Evolutionary conservation across 2,797 vertebrate species (phyloP).

Genomic region (Sebastes trivittatus): DNA sequence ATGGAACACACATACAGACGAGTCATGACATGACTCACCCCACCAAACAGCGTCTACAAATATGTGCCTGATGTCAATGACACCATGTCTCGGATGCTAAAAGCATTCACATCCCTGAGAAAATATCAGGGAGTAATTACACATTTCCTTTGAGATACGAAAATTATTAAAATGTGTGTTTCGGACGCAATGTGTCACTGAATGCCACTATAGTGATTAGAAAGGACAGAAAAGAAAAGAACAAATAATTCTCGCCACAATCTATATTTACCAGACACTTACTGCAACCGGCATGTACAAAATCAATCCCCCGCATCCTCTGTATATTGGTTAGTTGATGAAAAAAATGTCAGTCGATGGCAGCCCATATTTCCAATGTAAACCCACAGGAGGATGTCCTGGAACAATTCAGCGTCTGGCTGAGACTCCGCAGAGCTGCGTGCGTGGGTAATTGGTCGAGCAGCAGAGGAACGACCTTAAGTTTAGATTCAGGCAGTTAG

Average conservation of each 20-base stretch:
- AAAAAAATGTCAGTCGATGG: constrained; percentile 72
- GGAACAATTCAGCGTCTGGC: constrained; percentile 73
- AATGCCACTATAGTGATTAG: constrained; percentile 15
- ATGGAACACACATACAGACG: constrained; percentile 64
- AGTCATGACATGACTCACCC: constrained; percentile 73
- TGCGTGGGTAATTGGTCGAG: constrained; percentile 75
- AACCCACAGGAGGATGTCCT: constrained; percentile 79
- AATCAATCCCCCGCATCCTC: constrained; percentile 43
- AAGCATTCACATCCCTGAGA: constrained; percentile 66
- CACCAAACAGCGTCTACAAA: constrained; percentile 60
- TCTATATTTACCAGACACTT: constrained; percentile 44
- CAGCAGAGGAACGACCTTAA: constrained; percentile 79
- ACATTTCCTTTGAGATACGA: constrained; percentile 68
- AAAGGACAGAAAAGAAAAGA: constrained; percentile 5
- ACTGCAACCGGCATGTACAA: constrained; percentile 52
- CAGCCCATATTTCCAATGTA: constrained; percentile 71
- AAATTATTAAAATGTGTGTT: constrained; percentile 63
- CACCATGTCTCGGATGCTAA: constrained; percentile 64
- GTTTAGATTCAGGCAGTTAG: constrained; percentile 78
- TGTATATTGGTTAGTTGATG: constrained; percentile 62
- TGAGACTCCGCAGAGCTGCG: constrained; percentile 72
- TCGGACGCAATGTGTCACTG: constrained; percentile 27
- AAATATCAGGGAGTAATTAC: constrained; percentile 64
- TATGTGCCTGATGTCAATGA: constrained; percentile 74
- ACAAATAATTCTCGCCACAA: constrained; percentile 7